These are phyloP conservation scores for Porites lobata DNA, from an alignment of 92 coral and sea anemone species.

Conservation along the genomic window DNA sequence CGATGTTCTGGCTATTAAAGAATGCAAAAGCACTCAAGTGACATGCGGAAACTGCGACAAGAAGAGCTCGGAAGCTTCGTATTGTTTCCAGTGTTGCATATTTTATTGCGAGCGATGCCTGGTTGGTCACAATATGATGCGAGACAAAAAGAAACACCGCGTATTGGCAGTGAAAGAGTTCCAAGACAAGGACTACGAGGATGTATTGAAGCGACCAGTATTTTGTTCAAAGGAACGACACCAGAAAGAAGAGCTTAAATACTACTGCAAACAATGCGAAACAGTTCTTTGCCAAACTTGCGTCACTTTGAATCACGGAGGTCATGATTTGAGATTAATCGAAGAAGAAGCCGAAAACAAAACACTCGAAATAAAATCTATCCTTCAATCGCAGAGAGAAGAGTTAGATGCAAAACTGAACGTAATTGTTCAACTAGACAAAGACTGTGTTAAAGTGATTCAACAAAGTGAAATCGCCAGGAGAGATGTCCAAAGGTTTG, in stretches of 20 bases:
- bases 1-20: neutral
- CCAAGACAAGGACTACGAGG: neutral
- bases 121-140: too few relatives aligned
- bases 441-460: neutral
- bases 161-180: neutral
- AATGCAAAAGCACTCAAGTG: neutral
- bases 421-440: neutral
- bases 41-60: neutral
- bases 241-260: neutral
- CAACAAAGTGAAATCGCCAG: neutral
- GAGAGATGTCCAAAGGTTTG: neutral
- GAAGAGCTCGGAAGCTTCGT: neutral
- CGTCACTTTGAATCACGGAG: too few relatives aligned
- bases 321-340: neutral
- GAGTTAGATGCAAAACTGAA: too few relatives aligned
- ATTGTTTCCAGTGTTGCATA: constrained; percentile 2
- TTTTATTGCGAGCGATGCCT: neutral
- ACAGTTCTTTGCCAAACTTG: neutral
- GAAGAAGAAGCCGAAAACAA: neutral
- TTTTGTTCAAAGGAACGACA: neutral
- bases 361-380: neutral
- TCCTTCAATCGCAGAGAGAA: too few relatives aligned
- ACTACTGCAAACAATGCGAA: neutral
- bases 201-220: neutral
- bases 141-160: too few relatives aligned